A percentile compares a stretch with the other conserved stretches of the same genome.
phyloP scores from a whole-genome alignment of 2,888 invertebrate genomes.

The Idaea dimidiata region DNA sequence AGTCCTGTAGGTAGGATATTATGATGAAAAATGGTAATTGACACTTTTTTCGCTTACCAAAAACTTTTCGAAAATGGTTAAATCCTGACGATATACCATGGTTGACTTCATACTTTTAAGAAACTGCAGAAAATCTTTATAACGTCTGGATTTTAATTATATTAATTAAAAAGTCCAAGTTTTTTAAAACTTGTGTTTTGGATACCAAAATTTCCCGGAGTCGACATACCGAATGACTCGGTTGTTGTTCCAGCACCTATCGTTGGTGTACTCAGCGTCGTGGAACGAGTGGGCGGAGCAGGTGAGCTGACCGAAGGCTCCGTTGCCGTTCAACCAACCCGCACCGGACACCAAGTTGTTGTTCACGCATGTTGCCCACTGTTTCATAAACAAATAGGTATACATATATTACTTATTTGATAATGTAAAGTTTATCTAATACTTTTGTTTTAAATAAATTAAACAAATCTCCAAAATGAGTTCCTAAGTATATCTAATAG shows the following conservation, averaged over 20 bases:
- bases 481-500: too few relatives aligned
- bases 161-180: too few relatives aligned
- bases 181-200: background rate
- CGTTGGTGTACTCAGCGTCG: conserved; percentile 58
- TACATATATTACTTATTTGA: too few relatives aligned
- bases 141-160: too few relatives aligned
- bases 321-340: conserved; percentile 57
- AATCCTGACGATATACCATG: too few relatives aligned
- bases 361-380: conserved; percentile 62
- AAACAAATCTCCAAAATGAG: too few relatives aligned
- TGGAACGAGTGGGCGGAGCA: conserved; percentile 62
- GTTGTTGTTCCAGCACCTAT: conserved; percentile 65
- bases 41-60: too few relatives aligned
- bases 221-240: conserved; percentile 59
- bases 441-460: background rate
- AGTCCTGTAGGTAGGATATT: too few relatives aligned
- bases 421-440: background rate
- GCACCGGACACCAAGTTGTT: conserved; percentile 49
- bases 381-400: conserved; percentile 4
- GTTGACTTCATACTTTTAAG: too few relatives aligned
- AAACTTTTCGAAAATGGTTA: too few relatives aligned
- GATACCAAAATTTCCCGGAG: conserved; percentile 6
- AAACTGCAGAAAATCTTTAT: too few relatives aligned
- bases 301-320: conserved; percentile 59
- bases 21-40: too few relatives aligned